Evolutionary conservation across 2,797 vertebrate species (phyloP), one percentile per base, ranked within the genome.

Genomic region (Semotilus atromaculatus): DNA sequence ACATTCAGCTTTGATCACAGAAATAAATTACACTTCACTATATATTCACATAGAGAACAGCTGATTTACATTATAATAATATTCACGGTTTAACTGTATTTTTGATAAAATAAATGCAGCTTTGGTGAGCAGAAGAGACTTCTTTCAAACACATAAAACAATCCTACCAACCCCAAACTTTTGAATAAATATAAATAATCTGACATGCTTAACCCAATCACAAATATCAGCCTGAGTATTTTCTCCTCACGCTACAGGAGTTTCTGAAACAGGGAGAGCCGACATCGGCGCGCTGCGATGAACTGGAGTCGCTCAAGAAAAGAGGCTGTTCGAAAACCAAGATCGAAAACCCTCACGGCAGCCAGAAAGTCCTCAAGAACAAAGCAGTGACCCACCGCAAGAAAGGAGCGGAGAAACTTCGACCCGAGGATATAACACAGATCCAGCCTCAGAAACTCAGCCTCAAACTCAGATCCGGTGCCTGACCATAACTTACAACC

Each of bases 281-380:
- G 34, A 99, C 97, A 19, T 98, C 98, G 0, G 96, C 97, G 4
- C 96, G 97, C n/a, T 99, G 98, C 67, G 97, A 99, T 86, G 97
- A 98, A 53, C 92, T 99, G 55, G 95, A 96, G 89, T 96, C 96
- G 6, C 93, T 99, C 53, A 96, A 91, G 85, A 96, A 94, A 81
- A 97, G 96, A 88, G 95, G 95, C 0, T 99, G 98, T 58, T 26
- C 55, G 0, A 4, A 34, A 2, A 7, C 90, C 43, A 87, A 76
- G 62, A 88, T 97, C 23, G 97, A 99, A 92, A 96, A 99, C 87
- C 98, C 98, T 8, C 95, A 96, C 19, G 98, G 98, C 7, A 88
- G 55, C 51, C 93, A 94, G 55, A 34, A 0, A 0, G 83, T 96
- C 53, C 31, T 93, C 18, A 93, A 92, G 90, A 86, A 99, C 86